Base-by-base conservation (phyloP, 2,888 invertebrate species). In the Ethmia dodecea region DNA sequence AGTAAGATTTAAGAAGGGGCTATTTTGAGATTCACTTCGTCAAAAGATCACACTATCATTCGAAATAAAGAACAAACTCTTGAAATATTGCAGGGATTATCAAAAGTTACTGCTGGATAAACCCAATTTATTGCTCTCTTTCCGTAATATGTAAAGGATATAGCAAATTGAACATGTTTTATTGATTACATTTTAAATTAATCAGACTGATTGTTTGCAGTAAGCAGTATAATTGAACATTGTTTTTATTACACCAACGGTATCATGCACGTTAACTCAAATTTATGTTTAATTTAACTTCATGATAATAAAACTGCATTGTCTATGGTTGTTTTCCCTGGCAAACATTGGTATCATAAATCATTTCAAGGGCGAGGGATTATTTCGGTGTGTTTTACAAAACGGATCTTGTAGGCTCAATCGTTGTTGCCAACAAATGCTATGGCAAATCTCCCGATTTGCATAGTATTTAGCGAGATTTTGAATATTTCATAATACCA, bases 401-500 rank as follows among this genome's bases (percentile, higher is more conserved):
- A 47, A 30, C 41, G 46, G 52, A 59, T 59, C 51, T 59, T 46
- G 33, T 24, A 31, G 49, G 59, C 55, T 55, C 50, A 52, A 34
- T 47, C 43, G 51, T 55, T 60, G 53, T 51, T 43, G 53, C 52
- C 47, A 55, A 51, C 50, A 60, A n/a, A n/a, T 22, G 22, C 65
- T 64, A 57, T 47, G 51, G 52, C 37, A 62, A 69, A 69, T 60
- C 60, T 53, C 43, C 50, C 35, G 49, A 73, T 78, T 76, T 72
- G 61, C 76, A 78, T 77, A 76, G 65, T 53, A 63, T 60, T 65
- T 59, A 45, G 55, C 44, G 40, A 57, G 47, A 49, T 52, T 45
- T 65, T 74, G 64, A 69, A 72, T 77, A 64, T 67, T 73, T 69
- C 61, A 68, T 22, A 22, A n/a, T n/a, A n/a, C n/a, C n/a, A n/a